phyloP scores from a whole-genome alignment of 2,797 vertebrate species.

The Neoniphon sammara region DNA sequence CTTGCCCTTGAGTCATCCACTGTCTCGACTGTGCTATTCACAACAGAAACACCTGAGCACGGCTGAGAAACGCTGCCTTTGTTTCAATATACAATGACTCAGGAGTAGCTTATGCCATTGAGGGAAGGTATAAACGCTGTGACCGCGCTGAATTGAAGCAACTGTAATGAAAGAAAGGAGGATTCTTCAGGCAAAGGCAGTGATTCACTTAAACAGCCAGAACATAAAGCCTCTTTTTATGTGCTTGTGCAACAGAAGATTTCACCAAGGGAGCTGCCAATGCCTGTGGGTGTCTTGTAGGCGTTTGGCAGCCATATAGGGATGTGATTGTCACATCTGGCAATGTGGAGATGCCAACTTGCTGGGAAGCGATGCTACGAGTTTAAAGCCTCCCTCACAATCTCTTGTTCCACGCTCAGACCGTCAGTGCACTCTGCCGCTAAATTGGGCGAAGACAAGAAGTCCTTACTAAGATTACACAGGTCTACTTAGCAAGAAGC shows the following conservation, averaged over 20 bases:
- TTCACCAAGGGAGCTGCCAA: slow-evolving; percentile 71
- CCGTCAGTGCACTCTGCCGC: slow-evolving; percentile 21
- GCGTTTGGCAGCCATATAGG: slow-evolving; percentile 69
- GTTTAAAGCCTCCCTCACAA: slow-evolving; percentile 56
- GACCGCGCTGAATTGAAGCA: slow-evolving; percentile 42
- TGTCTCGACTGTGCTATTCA: slow-evolving; percentile 36
- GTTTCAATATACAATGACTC: slow-evolving; percentile 45
- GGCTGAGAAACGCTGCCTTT: slow-evolving; percentile 51
- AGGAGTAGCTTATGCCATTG: slow-evolving; percentile 31
- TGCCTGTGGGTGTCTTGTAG: slow-evolving; percentile 73
- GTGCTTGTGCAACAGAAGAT: slow-evolving; percentile 65
- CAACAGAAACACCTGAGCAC: slow-evolving; percentile 60
- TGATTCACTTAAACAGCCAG: slow-evolving; percentile 68
- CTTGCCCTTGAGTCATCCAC: slow-evolving; percentile 42
- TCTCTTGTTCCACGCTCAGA: slow-evolving; percentile 40
- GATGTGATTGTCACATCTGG: slow-evolving; percentile 79
- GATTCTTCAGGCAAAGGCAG: slow-evolving; percentile 59
- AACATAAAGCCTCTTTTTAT: slow-evolving; percentile 63
- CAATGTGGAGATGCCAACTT: slow-evolving; percentile 58
- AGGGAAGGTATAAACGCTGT: slow-evolving; percentile 46
- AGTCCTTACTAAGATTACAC: slow-evolving; percentile 31
- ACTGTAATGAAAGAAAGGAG: slow-evolving; percentile 50
- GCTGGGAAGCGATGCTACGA: slow-evolving; percentile 58
- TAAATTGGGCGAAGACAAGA: slow-evolving; percentile 31
- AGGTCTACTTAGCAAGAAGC: slow-evolving; percentile 15